Percentiles rank a stretch among this genome's conserved stretches.
Conservation (phyloP, 2,888 invertebrate species). For the Elmis aenea region DNA sequence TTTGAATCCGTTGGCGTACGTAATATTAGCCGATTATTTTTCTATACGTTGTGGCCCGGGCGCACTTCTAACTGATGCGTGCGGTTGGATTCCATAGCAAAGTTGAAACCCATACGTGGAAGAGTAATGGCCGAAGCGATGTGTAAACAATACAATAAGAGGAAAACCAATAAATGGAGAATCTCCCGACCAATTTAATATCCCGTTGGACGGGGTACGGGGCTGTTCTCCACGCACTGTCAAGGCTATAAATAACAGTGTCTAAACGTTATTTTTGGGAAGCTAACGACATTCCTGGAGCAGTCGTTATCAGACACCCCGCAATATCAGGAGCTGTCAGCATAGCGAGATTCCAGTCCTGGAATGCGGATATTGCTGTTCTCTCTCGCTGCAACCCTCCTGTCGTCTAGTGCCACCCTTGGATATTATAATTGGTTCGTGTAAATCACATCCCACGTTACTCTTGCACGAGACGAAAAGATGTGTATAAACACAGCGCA, state of each 20-base stretch:
- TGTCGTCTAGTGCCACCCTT: conserved; percentile 20
- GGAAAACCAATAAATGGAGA: conserved; percentile 35
- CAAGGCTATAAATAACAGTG: conserved; percentile 46
- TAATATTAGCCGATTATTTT: no score
- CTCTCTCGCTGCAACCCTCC: conserved; percentile 25
- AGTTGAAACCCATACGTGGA: no score
- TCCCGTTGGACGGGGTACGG: conserved; percentile 28
- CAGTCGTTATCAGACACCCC: conserved; percentile 44
- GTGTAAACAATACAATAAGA: no score
- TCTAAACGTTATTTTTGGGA: conserved; percentile 48
- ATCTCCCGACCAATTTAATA: conserved; percentile 39
- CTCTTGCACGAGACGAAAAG: conserved; percentile 19
- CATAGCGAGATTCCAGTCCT: conserved; percentile 39
- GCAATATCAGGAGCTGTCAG: conserved; percentile 31
- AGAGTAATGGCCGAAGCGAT: no score
- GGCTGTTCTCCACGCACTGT: conserved; percentile 27
- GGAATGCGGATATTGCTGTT: conserved; percentile 46
- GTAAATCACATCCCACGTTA: conserved; percentile 30
- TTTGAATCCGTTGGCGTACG: no score
- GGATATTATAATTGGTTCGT: conserved; percentile 35
- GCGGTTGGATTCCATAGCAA: no score
- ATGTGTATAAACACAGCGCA: no score
- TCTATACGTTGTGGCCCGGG: no score
- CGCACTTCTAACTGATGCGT: no score
- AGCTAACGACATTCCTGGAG: conserved; percentile 49